Percentiles rank a stretch among this genome's conserved stretches.
Conservation (phyloP, 2,888 invertebrate genomes). For the Ophioninae sp. region DNA sequence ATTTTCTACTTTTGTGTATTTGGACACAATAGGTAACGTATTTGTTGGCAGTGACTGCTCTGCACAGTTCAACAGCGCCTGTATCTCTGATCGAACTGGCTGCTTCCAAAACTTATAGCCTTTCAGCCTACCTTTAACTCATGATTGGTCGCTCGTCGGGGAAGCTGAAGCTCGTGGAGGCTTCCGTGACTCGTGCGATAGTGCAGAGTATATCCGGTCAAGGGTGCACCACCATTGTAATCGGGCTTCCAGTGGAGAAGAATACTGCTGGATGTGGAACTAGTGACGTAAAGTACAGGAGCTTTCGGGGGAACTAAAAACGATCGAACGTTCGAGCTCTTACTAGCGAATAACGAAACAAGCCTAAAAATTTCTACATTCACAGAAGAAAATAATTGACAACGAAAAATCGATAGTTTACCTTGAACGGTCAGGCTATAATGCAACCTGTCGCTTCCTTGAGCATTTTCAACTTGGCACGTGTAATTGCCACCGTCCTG, state of each 20-base stretch:
- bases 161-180: slow-evolving; percentile 85
- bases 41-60: not conserved
- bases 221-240: slow-evolving; percentile 86
- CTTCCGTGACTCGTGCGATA: slow-evolving; percentile 86
- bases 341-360: not conserved
- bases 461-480: slow-evolving; percentile 87
- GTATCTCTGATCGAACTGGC: not conserved
- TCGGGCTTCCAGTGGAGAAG: slow-evolving; percentile 89
- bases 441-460: slow-evolving; percentile 86
- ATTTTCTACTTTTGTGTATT: not conserved
- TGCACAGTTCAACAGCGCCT: not conserved
- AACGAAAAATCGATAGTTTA: slow-evolving; percentile 63
- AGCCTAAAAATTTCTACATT: not conserved
- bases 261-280: slow-evolving; percentile 89
- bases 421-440: slow-evolving; percentile 86
- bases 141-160: slow-evolving; percentile 86
- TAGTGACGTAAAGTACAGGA: slow-evolving; percentile 88
- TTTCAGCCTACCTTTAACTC: slow-evolving; percentile 84
- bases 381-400: not conserved
- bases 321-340: not conserved
- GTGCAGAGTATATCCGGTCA: slow-evolving; percentile 86
- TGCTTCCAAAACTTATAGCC: not conserved
- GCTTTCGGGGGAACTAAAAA: slow-evolving; percentile 87
- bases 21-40: not conserved
- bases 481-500: slow-evolving; percentile 88